Conservation (phyloP, 2,113 vertebrate species). For the Psittacus erithacus region DNA sequence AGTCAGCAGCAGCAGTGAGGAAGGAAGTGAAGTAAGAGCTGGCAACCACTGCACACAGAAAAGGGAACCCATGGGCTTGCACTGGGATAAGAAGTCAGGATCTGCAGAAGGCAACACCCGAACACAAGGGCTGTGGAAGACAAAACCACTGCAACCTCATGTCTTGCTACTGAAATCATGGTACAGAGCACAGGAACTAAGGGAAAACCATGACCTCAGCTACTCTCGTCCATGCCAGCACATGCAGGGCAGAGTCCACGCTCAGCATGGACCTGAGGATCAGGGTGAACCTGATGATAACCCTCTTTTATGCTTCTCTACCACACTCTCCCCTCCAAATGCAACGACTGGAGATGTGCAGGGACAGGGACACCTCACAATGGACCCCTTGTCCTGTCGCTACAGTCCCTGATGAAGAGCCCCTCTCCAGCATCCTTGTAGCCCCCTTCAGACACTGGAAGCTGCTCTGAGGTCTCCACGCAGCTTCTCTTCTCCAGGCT, state of each 20-base stretch:
- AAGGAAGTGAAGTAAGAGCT: not conserved
- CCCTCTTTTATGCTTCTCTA: not conserved
- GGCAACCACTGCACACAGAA: not conserved
- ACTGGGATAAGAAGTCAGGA: not conserved
- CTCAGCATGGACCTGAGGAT: accelerated
- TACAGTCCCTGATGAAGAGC: not conserved
- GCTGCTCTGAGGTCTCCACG: not conserved
- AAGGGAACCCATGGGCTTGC: accelerated
- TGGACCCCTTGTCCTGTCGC: not conserved
- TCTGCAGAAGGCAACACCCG: not conserved
- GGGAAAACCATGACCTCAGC: not conserved
- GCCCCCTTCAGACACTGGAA: not conserved
- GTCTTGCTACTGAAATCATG: accelerated
- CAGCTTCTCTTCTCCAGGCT: not conserved
- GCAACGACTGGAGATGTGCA: not conserved
- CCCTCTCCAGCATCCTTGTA: not conserved
- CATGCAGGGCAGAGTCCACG: accelerated
- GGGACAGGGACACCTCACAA: not conserved
- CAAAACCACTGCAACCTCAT: not conserved
- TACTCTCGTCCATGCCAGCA: not conserved
- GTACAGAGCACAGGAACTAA: accelerated
- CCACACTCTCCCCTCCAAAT: not conserved
- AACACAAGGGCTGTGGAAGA: not conserved
- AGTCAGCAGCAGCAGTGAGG: accelerated
- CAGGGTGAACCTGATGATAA: accelerated